Evolutionary conservation across 2,113 vertebrate species (phyloP).

Genomic region (Rhea americana): DNA sequence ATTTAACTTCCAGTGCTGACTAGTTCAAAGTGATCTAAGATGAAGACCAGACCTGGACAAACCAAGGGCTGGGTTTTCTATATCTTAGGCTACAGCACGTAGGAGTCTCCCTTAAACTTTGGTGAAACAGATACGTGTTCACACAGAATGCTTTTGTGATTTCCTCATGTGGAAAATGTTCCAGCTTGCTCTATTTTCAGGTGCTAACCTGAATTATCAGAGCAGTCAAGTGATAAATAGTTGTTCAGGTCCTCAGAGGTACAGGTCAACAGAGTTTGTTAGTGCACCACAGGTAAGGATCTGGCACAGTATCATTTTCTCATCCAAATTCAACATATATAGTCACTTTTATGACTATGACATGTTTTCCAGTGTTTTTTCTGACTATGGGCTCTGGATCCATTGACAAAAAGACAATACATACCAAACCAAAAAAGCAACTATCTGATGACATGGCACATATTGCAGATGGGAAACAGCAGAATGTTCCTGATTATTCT

Average conservation of each 20-base stretch:
- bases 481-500: conserved; percentile 11
- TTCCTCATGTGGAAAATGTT: background rate
- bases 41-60: background rate
- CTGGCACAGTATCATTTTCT: background rate
- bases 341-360: background rate
- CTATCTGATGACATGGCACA: background rate
- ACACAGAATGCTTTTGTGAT: background rate
- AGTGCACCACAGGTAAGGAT: background rate
- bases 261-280: background rate
- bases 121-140: background rate
- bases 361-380: background rate
- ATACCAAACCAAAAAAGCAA: background rate
- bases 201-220: background rate
- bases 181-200: background rate
- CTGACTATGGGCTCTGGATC: background rate
- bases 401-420: background rate
- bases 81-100: background rate
- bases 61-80: background rate
- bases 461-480: background rate
- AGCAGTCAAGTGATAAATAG: background rate
- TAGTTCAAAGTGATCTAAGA: background rate
- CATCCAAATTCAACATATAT: background rate
- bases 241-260: background rate
- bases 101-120: background rate
- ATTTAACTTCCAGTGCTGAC: background rate